phyloP scores from a whole-genome alignment of 2,888 invertebrate genomes.

The Noctua fimbriata region DNA sequence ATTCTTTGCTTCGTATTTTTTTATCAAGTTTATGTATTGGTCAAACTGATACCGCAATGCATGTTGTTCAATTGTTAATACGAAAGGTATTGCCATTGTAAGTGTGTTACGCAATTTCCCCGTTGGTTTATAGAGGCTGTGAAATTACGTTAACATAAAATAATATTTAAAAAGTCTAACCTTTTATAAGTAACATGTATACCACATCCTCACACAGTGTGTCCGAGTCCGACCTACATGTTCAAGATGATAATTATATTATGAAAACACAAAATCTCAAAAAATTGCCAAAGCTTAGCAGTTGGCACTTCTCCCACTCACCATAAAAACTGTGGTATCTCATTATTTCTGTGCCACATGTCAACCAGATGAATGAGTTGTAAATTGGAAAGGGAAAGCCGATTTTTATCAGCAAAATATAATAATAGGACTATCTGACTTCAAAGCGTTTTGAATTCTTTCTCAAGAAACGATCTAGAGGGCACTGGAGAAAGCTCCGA shows the following conservation, averaged over 20 bases:
- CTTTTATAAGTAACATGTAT: neutral
- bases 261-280: conserved; percentile 11
- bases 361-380: conserved; percentile 50
- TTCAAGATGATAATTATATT: neutral
- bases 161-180: neutral
- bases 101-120: neutral
- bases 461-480: neutral
- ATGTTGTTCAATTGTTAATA: neutral
- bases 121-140: neutral
- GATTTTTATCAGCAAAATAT: conserved; percentile 30
- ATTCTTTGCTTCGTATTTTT: neutral
- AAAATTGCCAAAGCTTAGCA: conserved; percentile 1
- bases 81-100: neutral
- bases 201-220: neutral
- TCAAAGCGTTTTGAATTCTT: conserved; percentile 3
- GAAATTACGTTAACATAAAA: neutral
- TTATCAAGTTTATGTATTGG: neutral
- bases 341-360: conserved; percentile 38
- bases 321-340: conserved; percentile 45
- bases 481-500: conserved; percentile 5
- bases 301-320: conserved; percentile 37
- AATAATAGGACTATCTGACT: conserved; percentile 10
- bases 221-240: neutral
- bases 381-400: conserved; percentile 34
- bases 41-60: neutral